Percentiles rank a stretch among this genome's conserved stretches.
Conservation (phyloP, 2,797 vertebrate species). For the Hirundo rustica region DNA sequence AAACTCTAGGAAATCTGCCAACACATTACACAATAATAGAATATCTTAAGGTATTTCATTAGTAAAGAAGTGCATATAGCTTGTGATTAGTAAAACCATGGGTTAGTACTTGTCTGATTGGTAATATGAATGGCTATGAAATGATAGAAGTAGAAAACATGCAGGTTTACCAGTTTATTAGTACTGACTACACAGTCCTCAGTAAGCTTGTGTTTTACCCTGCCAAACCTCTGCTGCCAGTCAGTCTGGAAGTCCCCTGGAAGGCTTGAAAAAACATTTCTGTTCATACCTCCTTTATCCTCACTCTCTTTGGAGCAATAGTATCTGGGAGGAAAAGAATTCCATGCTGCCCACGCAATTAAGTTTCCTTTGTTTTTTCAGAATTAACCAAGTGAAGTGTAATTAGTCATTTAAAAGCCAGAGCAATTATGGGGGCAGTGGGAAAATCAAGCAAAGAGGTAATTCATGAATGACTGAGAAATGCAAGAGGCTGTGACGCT, state of each 20-base stretch:
- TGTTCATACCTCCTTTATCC: background rate
- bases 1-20: background rate
- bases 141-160: background rate
- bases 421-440: background rate
- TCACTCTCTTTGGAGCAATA: background rate
- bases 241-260: background rate
- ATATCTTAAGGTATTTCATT: background rate
- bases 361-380: background rate
- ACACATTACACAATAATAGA: background rate
- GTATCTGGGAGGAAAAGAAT: background rate
- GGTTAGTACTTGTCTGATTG: background rate
- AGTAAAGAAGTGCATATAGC: background rate
- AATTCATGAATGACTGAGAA: background rate
- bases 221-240: background rate
- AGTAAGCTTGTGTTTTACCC: background rate
- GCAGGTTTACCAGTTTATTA: background rate
- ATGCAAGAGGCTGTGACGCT: background rate
- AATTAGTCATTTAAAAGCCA: background rate
- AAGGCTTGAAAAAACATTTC: background rate
- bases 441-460: background rate
- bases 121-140: background rate
- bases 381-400: background rate
- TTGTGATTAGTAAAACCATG: background rate
- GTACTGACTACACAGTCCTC: background rate
- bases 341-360: background rate